Evolutionary conservation across 2,888 invertebrate species (phyloP).

Genomic region (Agrotis exclamationis): DNA sequence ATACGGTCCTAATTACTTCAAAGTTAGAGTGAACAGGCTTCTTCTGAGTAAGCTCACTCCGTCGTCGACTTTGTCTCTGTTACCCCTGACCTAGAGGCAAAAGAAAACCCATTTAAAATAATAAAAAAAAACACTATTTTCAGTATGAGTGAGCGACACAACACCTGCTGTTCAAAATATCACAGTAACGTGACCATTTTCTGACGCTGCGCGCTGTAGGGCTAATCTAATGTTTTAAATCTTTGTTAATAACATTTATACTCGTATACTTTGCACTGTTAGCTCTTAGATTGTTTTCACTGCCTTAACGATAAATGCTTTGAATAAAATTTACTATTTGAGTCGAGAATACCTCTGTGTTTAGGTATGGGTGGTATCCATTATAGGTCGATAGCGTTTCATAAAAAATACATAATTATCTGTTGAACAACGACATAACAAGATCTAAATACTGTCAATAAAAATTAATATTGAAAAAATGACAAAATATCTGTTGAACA

Average conservation of each 20-base stretch:
- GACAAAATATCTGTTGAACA: too few relatives aligned
- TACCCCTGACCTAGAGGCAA: too few relatives aligned
- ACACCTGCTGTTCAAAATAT: not conserved
- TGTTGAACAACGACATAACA: too few relatives aligned
- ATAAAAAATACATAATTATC: not conserved
- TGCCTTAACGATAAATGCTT: conserved; percentile 52
- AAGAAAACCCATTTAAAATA: too few relatives aligned
- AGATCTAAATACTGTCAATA: too few relatives aligned
- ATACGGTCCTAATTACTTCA: too few relatives aligned
- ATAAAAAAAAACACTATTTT: not conserved
- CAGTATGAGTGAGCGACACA: not conserved
- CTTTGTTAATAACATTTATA: not conserved
- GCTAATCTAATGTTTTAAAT: conserved; percentile 4
- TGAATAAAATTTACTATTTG: conserved; percentile 34
- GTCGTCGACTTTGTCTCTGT: too few relatives aligned
- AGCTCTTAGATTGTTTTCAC: conserved; percentile 66
- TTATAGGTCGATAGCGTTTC: not conserved
- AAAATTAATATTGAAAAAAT: not conserved
- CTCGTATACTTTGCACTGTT: conserved; percentile 65
- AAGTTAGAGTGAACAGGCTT: not conserved
- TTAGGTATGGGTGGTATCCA: conserved; percentile 33
- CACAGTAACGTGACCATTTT: too few relatives aligned
- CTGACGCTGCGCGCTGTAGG: not conserved
- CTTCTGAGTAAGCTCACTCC: too few relatives aligned
- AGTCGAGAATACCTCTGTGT: conserved; percentile 21